Evolutionary conservation across 2,113 vertebrate genomes (phyloP), one percentile per base, ranked within the genome.

Genomic region (Muscicapa adusta): DNA sequence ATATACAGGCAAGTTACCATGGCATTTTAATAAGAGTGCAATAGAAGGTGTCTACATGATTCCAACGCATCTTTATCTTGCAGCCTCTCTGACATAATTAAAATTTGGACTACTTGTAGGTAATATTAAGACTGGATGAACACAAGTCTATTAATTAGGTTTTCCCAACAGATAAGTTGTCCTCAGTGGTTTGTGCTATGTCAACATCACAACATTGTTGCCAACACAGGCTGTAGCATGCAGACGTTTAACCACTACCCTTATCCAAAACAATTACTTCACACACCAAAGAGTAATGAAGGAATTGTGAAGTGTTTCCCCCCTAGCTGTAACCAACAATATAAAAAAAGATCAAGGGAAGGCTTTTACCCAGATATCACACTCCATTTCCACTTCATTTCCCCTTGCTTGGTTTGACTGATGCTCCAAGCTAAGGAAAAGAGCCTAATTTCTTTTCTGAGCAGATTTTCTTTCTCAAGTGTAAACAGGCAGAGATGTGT

Each of bases 341-440:
- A 93, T 66, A 61, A 74, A 68, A 58, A 82, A 57, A 62, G 42
- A 94, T 80, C 34, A 95, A 94, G 91, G 47, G n/a, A 92, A 96
- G 17, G 19, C 24, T 96, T 94, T 88, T 65, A 26, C 51, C 58
- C 31, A 73, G 71, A 88, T 85, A 60, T 90, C 56, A 83, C 78
- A 58, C 71, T 95, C 84, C 54, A 51, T 97, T 96, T 93, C 87
- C 81, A 89, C 84, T 95, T 92, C 25, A 93, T 92, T 94, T 92
- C 89, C 67, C 71, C 60, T 79, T 82, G 33, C 60, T 85, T 82
- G 45, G 6, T 81, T 94, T 91, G 85, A 89, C 24, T 88, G 74
- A 88, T 93, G 58, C 78, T 85, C 38, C 38, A 82, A 73, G 73
- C 48, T 66, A 76, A 85, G 50, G 62, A 60, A 78, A 75, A 91